Conservation (phyloP, 2,113 vertebrate species). For the Irena cyanogastra region DNA sequence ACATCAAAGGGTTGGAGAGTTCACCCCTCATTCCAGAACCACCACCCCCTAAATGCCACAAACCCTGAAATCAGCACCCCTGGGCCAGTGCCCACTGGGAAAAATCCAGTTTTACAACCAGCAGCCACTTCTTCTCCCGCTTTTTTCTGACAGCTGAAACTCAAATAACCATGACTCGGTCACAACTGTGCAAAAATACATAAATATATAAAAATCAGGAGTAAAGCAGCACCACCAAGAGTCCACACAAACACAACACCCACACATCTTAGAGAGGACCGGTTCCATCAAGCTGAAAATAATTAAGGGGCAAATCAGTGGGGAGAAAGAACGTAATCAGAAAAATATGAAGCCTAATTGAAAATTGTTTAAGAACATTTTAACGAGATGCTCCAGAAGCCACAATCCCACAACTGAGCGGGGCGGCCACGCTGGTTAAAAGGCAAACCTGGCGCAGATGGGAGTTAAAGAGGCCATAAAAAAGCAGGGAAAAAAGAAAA, state of each 20-base stretch:
- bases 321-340: conserved; percentile 41
- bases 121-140: not conserved
- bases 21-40: not conserved
- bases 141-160: not conserved
- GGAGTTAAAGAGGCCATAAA: not conserved
- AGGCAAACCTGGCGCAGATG: conserved; percentile 29
- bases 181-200: not conserved
- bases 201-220: not conserved
- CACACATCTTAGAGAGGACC: not conserved
- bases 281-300: conserved; percentile 28
- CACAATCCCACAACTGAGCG: conserved; percentile 54
- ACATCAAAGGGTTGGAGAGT: not conserved
- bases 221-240: not conserved
- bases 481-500: not conserved
- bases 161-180: not conserved
- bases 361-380: conserved; percentile 61
- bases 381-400: conserved; percentile 58
- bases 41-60: not conserved
- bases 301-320: conserved; percentile 20
- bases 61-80: not conserved
- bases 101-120: not conserved
- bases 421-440: not conserved
- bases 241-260: not conserved
- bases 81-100: not conserved
- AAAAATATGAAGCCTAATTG: conserved; percentile 60